Evolutionary conservation across 2,888 invertebrate species (phyloP), one percentile per base, ranked within the genome.

Genomic region (Scaptomyza cyrtandrae): DNA sequence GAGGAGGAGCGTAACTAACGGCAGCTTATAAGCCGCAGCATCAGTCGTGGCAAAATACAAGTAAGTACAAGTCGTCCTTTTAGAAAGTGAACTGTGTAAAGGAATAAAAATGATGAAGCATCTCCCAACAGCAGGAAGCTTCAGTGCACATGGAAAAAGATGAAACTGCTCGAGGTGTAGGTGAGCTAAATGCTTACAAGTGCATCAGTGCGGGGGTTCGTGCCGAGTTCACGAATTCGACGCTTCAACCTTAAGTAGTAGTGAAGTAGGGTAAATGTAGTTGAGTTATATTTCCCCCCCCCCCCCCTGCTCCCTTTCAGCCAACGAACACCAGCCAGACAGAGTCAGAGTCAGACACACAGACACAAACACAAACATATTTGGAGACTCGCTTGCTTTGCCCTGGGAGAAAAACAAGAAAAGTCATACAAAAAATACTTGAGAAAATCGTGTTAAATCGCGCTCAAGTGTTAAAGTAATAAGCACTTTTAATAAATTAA

Each of bases 371-470:
- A 71, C 52, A 58, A 50, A 69, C 43, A 81, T 75, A 75, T 73
- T 82, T 73, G 75, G 71, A 68, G 75, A 71, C 55, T 71, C 72
- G 66, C 53, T 58, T 69, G 75, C 59, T 65, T 65, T 65, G 63
- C 54, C 63, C 53, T 58, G 57, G 52, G 50, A 59, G 14, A 39
- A 14, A 59, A 66, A 41, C 54, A 64, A 46, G 66, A 55, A 75
- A 74, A 84, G 76, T 87, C 74, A 61, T 54, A 64, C 66, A 59
- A 88, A 88, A 85, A 87, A 85, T 87, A 76, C 89, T 88, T 85
- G 76, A 88, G 80, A 61, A 85, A 89, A 85, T 89, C 86, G 89
- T 89, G 89, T 87, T 85, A 89, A 85, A 87, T 89, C 86, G 85
- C 89, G 89, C 80, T 87, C 83, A 87, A 85, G 86, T 85, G 83